Conservation (phyloP, 2,113 vertebrate genomes). For the Ondatra zibethicus region DNA sequence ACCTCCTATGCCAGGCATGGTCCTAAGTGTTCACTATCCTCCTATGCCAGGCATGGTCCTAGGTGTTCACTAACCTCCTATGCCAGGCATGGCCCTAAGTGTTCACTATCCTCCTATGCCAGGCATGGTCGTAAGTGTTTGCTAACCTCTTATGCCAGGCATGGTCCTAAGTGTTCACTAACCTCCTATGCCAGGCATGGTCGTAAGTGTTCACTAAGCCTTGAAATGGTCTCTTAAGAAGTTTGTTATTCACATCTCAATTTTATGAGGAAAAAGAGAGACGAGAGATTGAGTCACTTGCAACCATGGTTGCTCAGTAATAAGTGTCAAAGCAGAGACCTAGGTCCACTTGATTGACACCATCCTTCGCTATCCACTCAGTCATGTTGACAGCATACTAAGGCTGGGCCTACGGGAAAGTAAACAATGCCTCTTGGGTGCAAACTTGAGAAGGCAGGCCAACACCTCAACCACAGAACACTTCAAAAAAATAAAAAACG, state of each 20-base stretch:
- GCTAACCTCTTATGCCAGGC: background rate
- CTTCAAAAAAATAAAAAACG: background rate
- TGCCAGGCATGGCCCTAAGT: no score
- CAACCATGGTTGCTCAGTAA: background rate
- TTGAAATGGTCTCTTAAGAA: background rate
- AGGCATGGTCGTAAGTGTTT: background rate
- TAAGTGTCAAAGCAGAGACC: background rate
- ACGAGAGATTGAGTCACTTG: slow-evolving; percentile 28
- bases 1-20: no score
- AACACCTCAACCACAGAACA: background rate
- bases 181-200: background rate
- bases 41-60: background rate
- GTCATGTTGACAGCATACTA: background rate
- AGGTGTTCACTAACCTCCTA: background rate
- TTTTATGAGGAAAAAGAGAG: slow-evolving; percentile 39
- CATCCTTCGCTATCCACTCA: background rate
- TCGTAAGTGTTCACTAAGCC: background rate
- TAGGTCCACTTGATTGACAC: background rate
- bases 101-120: background rate
- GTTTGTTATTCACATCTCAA: background rate
- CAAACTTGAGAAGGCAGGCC: slow-evolving; percentile 13
- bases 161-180: no score
- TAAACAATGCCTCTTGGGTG: background rate
- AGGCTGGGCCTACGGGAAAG: background rate
- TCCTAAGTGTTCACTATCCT: background rate